Evolutionary conservation across 2,797 vertebrate species (phyloP), one percentile per base, ranked within the genome.

Genomic region (Forpus xanthops): DNA sequence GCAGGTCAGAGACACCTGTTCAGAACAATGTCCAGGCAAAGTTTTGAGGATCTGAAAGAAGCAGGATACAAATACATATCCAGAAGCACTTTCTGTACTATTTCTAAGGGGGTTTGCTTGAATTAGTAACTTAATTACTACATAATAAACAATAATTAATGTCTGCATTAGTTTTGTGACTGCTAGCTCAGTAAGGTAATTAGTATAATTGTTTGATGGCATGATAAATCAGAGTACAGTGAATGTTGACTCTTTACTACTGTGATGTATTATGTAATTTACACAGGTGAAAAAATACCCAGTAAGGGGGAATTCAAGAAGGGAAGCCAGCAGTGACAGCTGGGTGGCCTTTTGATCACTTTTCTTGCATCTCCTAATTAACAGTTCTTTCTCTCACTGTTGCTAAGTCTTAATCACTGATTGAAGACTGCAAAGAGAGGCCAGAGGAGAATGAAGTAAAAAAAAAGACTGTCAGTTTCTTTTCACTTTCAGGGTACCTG

Each of bases 261-360:
- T 96, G 88, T 98, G 97, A 98, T 98, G 45, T 95, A 98, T 98
- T 96, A 96, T 96, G 91, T 98, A 97, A 98, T 98, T 98, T 97
- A 88, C 11, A 31, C 72, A 78, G 86, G 93, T 95, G 30, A 37
- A 95, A 94, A 30, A 64, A 56, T 42, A 83, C 50, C 8, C 10
- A 4, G 11, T 61, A 39, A 79, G 44, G 76, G 52, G 35, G 37
- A 75, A 87, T 76, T 90, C 50, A 77, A 85, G 58, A 79, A 33
- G 17, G 20, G 52, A 93, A 96, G 67, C 24, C 82, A 87, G 79
- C 4, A 74, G 61, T 73, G 93, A 91, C 88, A 96, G 87, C 84
- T 95, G 67, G 23, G 72, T 96, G 91, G 87, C 75, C 73, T 94
- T 94, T 73, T 94, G 78, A 90, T 96, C 64, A 50, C 52, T 95